Evolutionary conservation across 53 echinoderm and acorn worm species (phyloP), one percentile per base, ranked within the genome.

Genomic region (Hippasteria phrygiana): DNA sequence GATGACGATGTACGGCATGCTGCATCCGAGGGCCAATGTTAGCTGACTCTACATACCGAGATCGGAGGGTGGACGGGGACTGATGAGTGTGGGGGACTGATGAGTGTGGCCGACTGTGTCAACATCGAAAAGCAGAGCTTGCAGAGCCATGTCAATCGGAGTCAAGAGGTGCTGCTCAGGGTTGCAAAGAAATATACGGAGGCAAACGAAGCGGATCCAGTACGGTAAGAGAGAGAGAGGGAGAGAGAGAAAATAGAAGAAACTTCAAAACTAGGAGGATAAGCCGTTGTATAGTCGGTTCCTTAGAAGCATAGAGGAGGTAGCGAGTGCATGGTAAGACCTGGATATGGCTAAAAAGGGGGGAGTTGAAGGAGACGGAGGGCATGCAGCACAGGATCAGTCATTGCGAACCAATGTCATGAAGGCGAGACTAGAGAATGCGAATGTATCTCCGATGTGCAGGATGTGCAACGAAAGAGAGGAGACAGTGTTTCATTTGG

Each of bases 381-480:
- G 54, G 53, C 36, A 12, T 27, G 24, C 39, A 7, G 77, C 54
- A 13, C 55, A 53, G 41, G 77, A 55, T 27, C 77, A 77, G 77
- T 43, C 77, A n/a, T 53, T 51, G 20, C 28, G 1, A 31, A 45
- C 11, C 35, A 54, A 77, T 27, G 54, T 55, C 14, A 77, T 54
- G 37, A 77, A 32, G 24, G 62, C 8, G 1, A 36, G 82, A 6
- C 27, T 29, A 24, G 82, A 65, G 41, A 64, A 43, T 16, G 31
- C 47, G 27, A 38, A 65, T 17, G 53, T 77, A 41, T 77, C 35
- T 34, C 77, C 55, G 2, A 77, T 77, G 8, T 77, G 77, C 1
- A n/a, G 35, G 37, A 54, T 51, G 51, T 20, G 55, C 18, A 41
- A 40, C 20, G 42, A n/a, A 4, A 28, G 14, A 35, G 33, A 55